Percentiles rank a stretch among this genome's conserved stretches.
These are phyloP conservation scores for Myotis findleyi DNA, from an alignment of 2,797 vertebrate genomes.

Conservation along the genomic window DNA sequence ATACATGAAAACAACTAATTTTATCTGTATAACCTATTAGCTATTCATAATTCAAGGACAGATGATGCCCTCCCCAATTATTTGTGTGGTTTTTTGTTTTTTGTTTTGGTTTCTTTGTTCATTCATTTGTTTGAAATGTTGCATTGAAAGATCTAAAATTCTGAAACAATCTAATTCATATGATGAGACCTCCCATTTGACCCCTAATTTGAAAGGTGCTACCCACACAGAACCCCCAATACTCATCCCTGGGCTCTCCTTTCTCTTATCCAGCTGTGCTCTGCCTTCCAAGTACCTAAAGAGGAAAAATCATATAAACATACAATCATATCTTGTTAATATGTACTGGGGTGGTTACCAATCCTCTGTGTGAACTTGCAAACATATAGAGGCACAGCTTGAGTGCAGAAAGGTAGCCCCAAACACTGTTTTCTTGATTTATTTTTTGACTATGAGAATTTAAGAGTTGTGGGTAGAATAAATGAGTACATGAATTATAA, in stretches of 20 bases:
- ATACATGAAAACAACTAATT: not conserved
- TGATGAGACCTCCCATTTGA: not conserved
- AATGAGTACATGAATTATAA: constrained; percentile 20
- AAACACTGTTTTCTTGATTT: not conserved
- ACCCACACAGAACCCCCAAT: not conserved
- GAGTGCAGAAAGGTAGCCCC: not conserved
- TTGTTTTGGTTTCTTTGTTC: not conserved
- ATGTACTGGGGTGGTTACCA: not conserved
- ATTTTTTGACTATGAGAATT: not conserved
- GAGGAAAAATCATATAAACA: not conserved
- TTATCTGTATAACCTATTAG: not conserved
- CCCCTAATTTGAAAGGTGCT: not conserved
- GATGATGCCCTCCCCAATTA: not conserved
- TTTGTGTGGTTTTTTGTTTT: not conserved
- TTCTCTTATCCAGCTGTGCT: not conserved
- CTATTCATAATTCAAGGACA: not conserved
- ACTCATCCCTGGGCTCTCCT: not conserved
- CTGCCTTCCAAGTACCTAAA: not conserved
- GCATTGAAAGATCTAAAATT: not conserved
- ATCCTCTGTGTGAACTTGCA: not conserved
- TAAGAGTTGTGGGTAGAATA: not conserved
- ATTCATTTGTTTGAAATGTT: not conserved
- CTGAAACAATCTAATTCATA: not conserved
- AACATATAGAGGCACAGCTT: not conserved
- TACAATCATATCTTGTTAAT: not conserved